Evolutionary conservation across 2,888 invertebrate species (phyloP).

Genomic region (Coremacera marginata): DNA sequence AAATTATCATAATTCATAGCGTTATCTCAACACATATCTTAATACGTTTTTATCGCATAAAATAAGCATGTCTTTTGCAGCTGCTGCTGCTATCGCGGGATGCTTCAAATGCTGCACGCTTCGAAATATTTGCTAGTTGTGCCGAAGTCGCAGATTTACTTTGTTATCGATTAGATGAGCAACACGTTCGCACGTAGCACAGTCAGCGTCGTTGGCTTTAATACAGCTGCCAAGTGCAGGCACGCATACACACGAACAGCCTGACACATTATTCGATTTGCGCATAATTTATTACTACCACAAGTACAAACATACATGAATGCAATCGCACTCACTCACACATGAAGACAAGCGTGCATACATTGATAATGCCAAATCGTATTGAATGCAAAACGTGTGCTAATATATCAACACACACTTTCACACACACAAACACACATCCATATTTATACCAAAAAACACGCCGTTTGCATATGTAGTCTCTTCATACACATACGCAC

Average conservation of each 20-base stretch:
- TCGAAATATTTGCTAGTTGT: neutral
- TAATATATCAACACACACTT: constrained; percentile 21
- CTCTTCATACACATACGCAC: neutral
- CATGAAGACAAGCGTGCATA: constrained; percentile 14
- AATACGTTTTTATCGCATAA: constrained; percentile 10
- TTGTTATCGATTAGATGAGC: constrained; percentile 26
- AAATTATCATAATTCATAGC: constrained; percentile 11
- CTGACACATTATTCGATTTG: constrained; percentile 46
- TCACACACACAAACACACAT: constrained; percentile 24
- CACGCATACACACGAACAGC: constrained; percentile 1
- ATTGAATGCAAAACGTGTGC: constrained; percentile 18
- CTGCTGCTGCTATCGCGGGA: neutral
- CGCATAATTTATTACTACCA: constrained; percentile 47
- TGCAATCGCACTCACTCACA: neutral
- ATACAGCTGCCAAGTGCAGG: constrained; percentile 2
- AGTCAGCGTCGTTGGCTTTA: constrained; percentile 9
- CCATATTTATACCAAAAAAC: constrained; percentile 12
- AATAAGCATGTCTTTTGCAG: constrained; percentile 12
- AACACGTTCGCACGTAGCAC: constrained; percentile 29
- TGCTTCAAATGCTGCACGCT: neutral
- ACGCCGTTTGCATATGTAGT: neutral
- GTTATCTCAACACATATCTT: neutral
- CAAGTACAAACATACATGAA: constrained; percentile 23
- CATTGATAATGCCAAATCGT: constrained; percentile 20
- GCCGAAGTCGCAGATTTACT: neutral